phyloP scores from a whole-genome alignment of 2,797 vertebrate genomes.

The Oreonectes daqikongensis region DNA sequence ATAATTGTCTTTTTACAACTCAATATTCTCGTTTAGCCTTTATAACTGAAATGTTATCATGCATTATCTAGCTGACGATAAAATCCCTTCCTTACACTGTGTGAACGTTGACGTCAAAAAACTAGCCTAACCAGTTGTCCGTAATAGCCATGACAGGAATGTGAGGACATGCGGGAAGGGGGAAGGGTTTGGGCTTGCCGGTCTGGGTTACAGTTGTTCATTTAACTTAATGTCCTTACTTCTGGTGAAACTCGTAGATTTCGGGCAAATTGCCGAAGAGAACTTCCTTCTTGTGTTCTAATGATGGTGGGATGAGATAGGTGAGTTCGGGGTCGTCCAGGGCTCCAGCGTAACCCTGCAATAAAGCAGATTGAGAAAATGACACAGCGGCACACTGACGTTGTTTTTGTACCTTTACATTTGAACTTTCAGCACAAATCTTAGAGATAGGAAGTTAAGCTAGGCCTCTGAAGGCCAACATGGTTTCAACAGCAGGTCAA shows the following conservation, averaged over 20 bases:
- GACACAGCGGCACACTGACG: background rate
- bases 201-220: background rate
- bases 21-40: background rate
- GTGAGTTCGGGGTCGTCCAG: slow-evolving; percentile 88
- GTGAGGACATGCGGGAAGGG: background rate
- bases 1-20: too few relatives aligned
- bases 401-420: background rate
- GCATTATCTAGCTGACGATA: background rate
- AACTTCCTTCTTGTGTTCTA: slow-evolving; percentile 89
- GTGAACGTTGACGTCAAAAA: background rate
- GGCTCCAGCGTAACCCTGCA: slow-evolving; percentile 88
- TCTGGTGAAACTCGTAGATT: slow-evolving; percentile 93
- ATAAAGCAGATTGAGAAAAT: background rate
- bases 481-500: background rate
- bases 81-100: background rate
- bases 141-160: background rate
- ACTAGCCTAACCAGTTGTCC: slow-evolving; percentile 30
- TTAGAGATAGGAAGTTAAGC: background rate
- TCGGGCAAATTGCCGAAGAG: slow-evolving; percentile 94
- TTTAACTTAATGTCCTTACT: slow-evolving; percentile 66
- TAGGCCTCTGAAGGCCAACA: background rate
- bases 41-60: background rate
- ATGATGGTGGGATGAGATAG: slow-evolving; percentile 84
- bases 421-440: background rate
- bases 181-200: background rate